Conservation (phyloP, 2,113 vertebrate genomes). For the Pseudois nayaur region DNA sequence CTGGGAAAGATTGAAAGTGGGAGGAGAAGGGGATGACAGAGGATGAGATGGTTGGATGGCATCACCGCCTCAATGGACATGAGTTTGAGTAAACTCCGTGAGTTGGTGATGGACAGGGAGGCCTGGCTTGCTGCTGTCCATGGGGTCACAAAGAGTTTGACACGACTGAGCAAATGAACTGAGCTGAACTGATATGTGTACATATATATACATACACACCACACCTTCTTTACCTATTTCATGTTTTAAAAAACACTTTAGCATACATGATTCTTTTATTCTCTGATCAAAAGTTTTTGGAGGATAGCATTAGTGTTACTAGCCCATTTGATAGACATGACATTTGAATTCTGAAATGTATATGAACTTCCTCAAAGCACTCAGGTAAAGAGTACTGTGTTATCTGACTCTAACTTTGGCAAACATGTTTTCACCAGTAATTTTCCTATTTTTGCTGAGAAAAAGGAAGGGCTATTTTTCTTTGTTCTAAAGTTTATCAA, state of each 20-base stretch:
- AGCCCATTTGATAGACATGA: not conserved
- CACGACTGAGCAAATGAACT: rapidly evolving
- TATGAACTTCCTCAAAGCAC: not conserved
- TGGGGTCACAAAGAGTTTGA: not conserved
- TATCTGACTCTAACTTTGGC: not conserved
- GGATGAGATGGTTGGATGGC: not conserved
- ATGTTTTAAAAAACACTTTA: constrained; percentile 18
- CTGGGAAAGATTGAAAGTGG: rapidly evolving
- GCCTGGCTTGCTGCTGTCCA: not conserved
- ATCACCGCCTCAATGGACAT: not conserved
- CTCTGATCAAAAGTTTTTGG: not conserved
- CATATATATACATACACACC: not conserved
- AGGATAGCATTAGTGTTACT: not conserved
- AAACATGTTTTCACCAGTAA: not conserved
- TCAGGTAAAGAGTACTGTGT: not conserved
- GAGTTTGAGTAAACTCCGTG: not conserved
- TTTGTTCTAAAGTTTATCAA: not conserved
- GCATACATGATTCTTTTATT: not conserved
- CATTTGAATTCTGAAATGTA: not conserved
- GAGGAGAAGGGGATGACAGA: not conserved
- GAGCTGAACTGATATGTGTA: not conserved
- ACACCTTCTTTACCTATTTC: not conserved
- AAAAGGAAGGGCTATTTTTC: not conserved
- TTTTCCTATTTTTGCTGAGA: not conserved
- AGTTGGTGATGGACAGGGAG: not conserved